phyloP scores from a whole-genome alignment of 2,113 vertebrate genomes.

The Pterocles gutturalis region DNA sequence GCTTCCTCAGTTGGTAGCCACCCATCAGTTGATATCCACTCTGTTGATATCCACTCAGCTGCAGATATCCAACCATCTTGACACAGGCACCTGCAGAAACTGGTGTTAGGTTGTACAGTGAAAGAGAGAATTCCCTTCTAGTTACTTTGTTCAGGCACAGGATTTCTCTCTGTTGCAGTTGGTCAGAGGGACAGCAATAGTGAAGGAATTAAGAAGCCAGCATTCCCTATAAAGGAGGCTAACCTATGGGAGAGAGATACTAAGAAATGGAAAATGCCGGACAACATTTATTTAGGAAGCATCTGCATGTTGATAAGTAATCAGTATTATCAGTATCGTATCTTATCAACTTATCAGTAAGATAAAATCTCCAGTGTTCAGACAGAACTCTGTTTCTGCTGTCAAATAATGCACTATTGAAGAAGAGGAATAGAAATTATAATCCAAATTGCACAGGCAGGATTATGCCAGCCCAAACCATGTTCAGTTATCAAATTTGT shows the following conservation, averaged over 20 bases:
- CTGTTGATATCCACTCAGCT: neutral
- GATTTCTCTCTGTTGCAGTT: neutral
- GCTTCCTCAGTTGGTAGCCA: neutral
- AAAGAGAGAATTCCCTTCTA: neutral
- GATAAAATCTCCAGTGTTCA: neutral
- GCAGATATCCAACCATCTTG: neutral
- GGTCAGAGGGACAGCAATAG: neutral
- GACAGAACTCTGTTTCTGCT: neutral
- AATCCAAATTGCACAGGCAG: neutral
- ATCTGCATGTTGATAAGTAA: neutral
- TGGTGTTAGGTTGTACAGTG: neutral
- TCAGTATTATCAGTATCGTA: too few relatives aligned
- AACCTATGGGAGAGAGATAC: neutral
- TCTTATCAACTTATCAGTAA: too few relatives aligned
- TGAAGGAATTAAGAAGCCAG: neutral
- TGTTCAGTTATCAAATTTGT: neutral
- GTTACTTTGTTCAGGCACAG: neutral
- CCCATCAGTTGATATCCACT: neutral
- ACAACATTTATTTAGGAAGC: neutral
- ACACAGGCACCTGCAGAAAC: fast-evolving
- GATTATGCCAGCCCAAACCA: neutral
- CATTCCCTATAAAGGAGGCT: neutral
- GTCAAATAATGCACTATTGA: neutral
- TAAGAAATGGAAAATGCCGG: neutral
- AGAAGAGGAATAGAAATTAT: neutral